Evolutionary conservation across 2,888 invertebrate genomes (phyloP), one percentile per base, ranked within the genome.

Genomic region (Oligia latruncula): DNA sequence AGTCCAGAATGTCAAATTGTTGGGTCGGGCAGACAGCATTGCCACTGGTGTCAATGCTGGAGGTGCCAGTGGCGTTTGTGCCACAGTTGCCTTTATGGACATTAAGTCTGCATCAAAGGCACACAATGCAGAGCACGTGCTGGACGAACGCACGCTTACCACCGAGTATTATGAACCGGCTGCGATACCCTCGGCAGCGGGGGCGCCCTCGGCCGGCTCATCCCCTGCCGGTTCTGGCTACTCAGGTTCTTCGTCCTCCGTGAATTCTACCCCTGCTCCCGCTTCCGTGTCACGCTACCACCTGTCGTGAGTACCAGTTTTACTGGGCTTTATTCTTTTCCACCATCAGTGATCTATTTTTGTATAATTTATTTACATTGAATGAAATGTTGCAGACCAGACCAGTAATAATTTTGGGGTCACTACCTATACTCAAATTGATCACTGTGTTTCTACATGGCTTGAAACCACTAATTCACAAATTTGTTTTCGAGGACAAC

Each of bases 51-150:
- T 97, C 93, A 96, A 95, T 92, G 96, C 96, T 91, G 88, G 88
- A 89, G 95, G 95, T 92, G 95, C 97, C 96, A 97, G 97, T 96
- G 97, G 98, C 94, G 97, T 98, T 95, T 98, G 98, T 97, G 98
- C 98, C 96, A 98, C 98, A 95, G 98, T 99, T 97, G 98, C 98
- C 97, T 99, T 99, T 97, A 99, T 99, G 98, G 99, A 99, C 97
- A 99, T 99, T 97, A 99, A 98, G 97, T 99, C 99, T 93, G 99
- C 99, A 95, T 98, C 99, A 94, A 99, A 99, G 97, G 98, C 99
- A 91, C 98, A 99, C 97, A 98, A 98, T 95, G 98, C 98, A 93
- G 99, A 99, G 95, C 98, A 99, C 97, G 98, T 98, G 95, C 95
- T 99, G 96, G 99, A 99, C 95, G 99, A 98, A 94, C 97, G 98